Conservation (phyloP, 2,888 invertebrate genomes). For the Drosophila silvestris region DNA sequence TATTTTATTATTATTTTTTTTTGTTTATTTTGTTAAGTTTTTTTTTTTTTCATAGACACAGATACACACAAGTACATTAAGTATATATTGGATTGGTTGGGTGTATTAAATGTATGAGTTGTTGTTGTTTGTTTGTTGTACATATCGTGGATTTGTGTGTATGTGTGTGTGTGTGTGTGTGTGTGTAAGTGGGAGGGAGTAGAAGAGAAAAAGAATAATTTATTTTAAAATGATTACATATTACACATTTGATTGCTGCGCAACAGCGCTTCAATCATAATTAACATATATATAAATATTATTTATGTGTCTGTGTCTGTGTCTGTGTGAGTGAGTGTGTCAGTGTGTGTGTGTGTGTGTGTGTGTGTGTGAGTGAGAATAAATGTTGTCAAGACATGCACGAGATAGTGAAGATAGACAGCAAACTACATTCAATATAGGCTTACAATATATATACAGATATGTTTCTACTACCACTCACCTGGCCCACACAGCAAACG, state of each 20-base stretch:
- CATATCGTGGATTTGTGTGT: conserved; percentile 10
- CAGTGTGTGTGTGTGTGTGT: conserved; percentile 15
- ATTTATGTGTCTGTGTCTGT: conserved; percentile 22
- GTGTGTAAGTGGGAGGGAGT: conserved; percentile 41
- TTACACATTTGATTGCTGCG: conserved; percentile 40
- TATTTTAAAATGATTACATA: conserved; percentile 59
- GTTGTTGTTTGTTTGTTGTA: conserved; percentile 31
- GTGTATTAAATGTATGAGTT: conserved; percentile 37
- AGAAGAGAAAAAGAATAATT: conserved; percentile 67
- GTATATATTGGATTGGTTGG: conserved; percentile 45
- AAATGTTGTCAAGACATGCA: conserved; percentile 23
- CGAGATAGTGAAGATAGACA: conserved; percentile 19
- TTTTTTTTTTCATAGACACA: conserved; percentile 58
- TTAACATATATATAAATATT: conserved; percentile 51
- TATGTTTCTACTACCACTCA: conserved; percentile 33
- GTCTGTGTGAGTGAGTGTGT: conserved; percentile 21
- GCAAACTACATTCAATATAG: conserved; percentile 10
- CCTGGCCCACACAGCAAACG: conserved; percentile 26
- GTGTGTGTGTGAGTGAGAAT: conserved; percentile 10
- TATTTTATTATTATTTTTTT: conserved; percentile 27
- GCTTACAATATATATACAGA: not conserved
- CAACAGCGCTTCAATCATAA: conserved; percentile 41
- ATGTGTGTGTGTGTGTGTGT: conserved; percentile 32
- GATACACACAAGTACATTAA: conserved; percentile 67
- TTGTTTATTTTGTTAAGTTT: conserved; percentile 8